phyloP scores from a whole-genome alignment of 2,888 invertebrate species.

The Syrphus vitripennis region DNA sequence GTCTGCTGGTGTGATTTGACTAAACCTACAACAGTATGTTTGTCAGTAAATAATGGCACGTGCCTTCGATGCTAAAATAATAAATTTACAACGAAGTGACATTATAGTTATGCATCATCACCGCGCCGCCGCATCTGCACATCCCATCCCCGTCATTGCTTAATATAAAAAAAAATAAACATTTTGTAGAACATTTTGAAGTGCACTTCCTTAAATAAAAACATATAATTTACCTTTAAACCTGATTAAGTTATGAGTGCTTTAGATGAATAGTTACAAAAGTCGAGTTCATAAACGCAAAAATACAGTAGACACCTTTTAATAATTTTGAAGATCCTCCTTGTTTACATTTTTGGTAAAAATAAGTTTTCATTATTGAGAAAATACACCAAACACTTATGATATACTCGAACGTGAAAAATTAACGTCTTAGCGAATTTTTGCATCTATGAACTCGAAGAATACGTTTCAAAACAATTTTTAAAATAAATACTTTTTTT shows the following conservation, averaged over 20 bases:
- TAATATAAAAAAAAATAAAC: slow-evolving; percentile 21
- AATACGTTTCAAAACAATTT: too few relatives aligned
- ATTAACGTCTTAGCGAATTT: too few relatives aligned
- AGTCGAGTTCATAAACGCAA: too few relatives aligned
- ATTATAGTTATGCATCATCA: slow-evolving; percentile 5
- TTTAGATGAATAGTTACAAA: neutral
- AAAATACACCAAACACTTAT: too few relatives aligned
- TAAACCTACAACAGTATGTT: slow-evolving; percentile 38
- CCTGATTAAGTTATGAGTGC: neutral
- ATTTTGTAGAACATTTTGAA: slow-evolving; percentile 42
- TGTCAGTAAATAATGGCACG: slow-evolving; percentile 47
- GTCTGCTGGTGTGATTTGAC: slow-evolving; percentile 65
- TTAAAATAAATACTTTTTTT: neutral
- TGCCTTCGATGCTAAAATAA: slow-evolving; percentile 22
- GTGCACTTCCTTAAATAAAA: neutral
- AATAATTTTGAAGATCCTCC: too few relatives aligned
- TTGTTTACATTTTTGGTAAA: too few relatives aligned
- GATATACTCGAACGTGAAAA: too few relatives aligned
- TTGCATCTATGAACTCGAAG: too few relatives aligned
- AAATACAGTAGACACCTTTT: too few relatives aligned
- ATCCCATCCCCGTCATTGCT: slow-evolving; percentile 4
- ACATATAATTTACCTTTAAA: slow-evolving; percentile 8
- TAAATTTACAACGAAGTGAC: neutral
- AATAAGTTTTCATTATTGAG: too few relatives aligned
- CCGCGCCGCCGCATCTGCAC: slow-evolving; percentile 6